These are phyloP conservation scores for Harpalus rubripes DNA, from an alignment of 2,888 invertebrate species.

Conservation along the genomic window DNA sequence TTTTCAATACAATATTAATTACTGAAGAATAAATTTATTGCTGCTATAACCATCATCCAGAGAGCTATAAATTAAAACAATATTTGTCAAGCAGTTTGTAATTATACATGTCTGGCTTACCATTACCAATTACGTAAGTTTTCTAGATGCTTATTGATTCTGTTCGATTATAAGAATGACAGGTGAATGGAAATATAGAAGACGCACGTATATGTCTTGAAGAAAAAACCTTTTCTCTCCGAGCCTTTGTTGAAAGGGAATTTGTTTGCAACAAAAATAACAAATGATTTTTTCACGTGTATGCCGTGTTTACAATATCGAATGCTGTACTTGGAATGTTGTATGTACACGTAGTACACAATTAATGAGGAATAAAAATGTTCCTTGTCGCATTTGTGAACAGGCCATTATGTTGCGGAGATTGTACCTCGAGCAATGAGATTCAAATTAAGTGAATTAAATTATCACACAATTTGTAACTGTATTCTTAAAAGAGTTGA, in stretches of 20 bases:
- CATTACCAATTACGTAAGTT: conserved; percentile 50
- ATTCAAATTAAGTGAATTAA: conserved; percentile 48
- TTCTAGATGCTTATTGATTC: conserved; percentile 43
- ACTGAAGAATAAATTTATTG: conserved; percentile 54
- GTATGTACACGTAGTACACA: conserved; percentile 25
- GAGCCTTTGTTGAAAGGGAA: conserved; percentile 38
- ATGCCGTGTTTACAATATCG: conserved; percentile 42
- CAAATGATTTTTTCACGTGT: conserved; percentile 45
- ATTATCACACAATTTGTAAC: conserved; percentile 43
- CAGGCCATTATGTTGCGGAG: conserved; percentile 30
- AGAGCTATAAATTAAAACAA: conserved; percentile 37
- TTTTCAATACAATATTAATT: conserved; percentile 59
- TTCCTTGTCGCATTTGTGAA: conserved; percentile 41
- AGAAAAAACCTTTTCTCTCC: conserved; percentile 37
- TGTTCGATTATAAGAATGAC: conserved; percentile 44
- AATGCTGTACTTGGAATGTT: conserved; percentile 46
- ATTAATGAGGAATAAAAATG: conserved; percentile 48
- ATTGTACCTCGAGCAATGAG: conserved; percentile 35
- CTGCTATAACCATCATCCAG: conserved; percentile 47
- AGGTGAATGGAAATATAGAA: conserved; percentile 41
- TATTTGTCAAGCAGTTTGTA: conserved; percentile 55
- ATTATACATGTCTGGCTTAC: conserved; percentile 43
- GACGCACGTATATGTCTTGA: conserved; percentile 8
- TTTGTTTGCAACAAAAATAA: conserved; percentile 46
- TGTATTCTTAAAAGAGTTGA: conserved; percentile 22